A percentile compares a stretch with the other conserved stretches of the same genome.
Conservation (phyloP, 2,888 invertebrate genomes). For the Epinotia demarniana region DNA sequence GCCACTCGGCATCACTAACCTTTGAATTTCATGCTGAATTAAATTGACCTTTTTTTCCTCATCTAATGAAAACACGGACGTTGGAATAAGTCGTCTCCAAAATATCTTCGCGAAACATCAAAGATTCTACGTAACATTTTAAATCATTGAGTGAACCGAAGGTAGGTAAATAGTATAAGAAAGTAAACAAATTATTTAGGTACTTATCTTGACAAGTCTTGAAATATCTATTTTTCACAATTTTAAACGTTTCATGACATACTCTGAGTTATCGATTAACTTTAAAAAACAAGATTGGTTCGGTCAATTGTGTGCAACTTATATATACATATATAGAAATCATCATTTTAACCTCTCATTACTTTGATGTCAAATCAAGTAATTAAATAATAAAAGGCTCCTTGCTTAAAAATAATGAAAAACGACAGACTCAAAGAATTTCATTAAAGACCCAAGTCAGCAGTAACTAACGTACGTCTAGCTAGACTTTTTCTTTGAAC, state of each 20-base stretch:
- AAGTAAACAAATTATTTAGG: slow-evolving; percentile 22
- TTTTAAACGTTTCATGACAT: too few relatives aligned
- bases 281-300: too few relatives aligned
- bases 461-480: background rate
- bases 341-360: background rate
- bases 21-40: slow-evolving; percentile 70
- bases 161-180: slow-evolving; percentile 19
- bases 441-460: background rate
- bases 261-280: too few relatives aligned
- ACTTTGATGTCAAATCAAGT: background rate
- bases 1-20: slow-evolving; percentile 44
- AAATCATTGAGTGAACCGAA: slow-evolving; percentile 32
- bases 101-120: slow-evolving; percentile 72
- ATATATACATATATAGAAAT: too few relatives aligned
- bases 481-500: slow-evolving; percentile 16
- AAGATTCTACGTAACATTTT: slow-evolving; percentile 57
- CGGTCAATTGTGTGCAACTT: too few relatives aligned
- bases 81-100: slow-evolving; percentile 66
- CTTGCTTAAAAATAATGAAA: background rate
- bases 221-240: background rate
- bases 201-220: background rate
- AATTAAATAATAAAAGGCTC: too few relatives aligned
- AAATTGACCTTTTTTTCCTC: slow-evolving; percentile 66
- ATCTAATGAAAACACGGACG: slow-evolving; percentile 64
- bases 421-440: background rate